Evolutionary conservation across 1,140 invertebrate species (phyloP), one percentile per base, ranked within the genome.

Genomic region (Chironomus tepperi): DNA sequence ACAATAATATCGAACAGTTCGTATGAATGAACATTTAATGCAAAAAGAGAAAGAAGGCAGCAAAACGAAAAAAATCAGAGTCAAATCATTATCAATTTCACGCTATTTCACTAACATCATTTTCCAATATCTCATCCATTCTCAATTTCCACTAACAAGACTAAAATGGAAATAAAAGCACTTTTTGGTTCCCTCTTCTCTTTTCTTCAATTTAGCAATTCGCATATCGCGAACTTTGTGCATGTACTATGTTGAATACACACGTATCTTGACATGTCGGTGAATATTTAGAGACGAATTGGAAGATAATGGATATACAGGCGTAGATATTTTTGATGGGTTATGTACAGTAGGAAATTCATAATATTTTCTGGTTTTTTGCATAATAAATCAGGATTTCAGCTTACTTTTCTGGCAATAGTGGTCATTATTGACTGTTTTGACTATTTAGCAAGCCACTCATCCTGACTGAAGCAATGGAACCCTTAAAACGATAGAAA

Each of bases 221-320:
- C 47, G 47, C 12, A 57, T 57, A 5, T 57, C 47, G n/a, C 12
- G 47, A 57, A n/a, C 47, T 57, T 57, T n/a, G 15, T 57, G n/a
- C 15, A 57, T 57, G 10, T 57, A 15, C 47, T 57, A n/a, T n/a
- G 24, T 5, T 34, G 5, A 2, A 34, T 34, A 34, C 24, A 34
- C 24, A 34, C 24, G 24, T 34, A 34, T 34, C 24, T 34, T 34
- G 24, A 34, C 24, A 34, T 34, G 5, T 57, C 5, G 12, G 47
- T 47, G 47, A n/a, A 57, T 57, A 57, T 57, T n/a, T n/a, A n/a
- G 47, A 57, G n/a, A 57, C 47, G 47, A 57, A 57, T 57, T n/a
- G n/a, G 15, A 12, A 57, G 47, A 57, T 34, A 34, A 34, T 34
- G 24, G 24, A 34, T 34, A 34, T 34, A 34, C 24, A 34, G 24